Conservation (phyloP, 2,113 vertebrate species). For the Scatophagus argus region DNA sequence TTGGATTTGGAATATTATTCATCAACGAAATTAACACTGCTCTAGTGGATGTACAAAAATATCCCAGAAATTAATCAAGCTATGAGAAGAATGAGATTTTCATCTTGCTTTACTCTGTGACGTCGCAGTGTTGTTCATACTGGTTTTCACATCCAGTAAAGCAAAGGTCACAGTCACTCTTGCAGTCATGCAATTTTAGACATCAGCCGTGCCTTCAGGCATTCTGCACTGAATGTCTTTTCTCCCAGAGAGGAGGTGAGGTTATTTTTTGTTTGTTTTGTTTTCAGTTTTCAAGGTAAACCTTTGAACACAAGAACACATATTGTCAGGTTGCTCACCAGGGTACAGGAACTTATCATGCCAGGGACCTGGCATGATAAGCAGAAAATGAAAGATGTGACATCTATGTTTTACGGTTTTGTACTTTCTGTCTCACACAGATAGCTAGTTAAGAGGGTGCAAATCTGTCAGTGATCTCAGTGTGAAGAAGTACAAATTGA, state of each 20-base stretch:
- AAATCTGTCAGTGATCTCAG: slow-evolving; percentile 21
- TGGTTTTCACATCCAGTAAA: not conserved
- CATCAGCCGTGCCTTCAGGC: not conserved
- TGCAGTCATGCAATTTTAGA: not conserved
- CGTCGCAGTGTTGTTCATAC: not conserved
- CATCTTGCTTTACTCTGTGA: not conserved
- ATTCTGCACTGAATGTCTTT: not conserved
- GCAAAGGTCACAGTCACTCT: not conserved
- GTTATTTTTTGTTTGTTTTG: not conserved
- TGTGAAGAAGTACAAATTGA: slow-evolving; percentile 5
- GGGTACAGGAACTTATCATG: not conserved
- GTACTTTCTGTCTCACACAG: too few relatives aligned
- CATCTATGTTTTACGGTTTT: not conserved
- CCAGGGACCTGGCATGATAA: not conserved
- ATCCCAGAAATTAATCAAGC: not conserved
- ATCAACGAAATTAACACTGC: too few relatives aligned
- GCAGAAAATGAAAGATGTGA: not conserved
- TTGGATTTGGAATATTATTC: too few relatives aligned
- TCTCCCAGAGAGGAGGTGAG: not conserved
- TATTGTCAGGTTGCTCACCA: not conserved
- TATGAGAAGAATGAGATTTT: not conserved
- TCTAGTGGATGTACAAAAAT: too few relatives aligned
- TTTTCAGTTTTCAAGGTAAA: not conserved
- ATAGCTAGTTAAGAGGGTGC: not conserved
- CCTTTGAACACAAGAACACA: not conserved